Percentiles rank a stretch among this genome's conserved stretches.
Evolutionary conservation across 2,797 vertebrate genomes (phyloP).

Genomic region (Notoglanidium macrostoma): DNA sequence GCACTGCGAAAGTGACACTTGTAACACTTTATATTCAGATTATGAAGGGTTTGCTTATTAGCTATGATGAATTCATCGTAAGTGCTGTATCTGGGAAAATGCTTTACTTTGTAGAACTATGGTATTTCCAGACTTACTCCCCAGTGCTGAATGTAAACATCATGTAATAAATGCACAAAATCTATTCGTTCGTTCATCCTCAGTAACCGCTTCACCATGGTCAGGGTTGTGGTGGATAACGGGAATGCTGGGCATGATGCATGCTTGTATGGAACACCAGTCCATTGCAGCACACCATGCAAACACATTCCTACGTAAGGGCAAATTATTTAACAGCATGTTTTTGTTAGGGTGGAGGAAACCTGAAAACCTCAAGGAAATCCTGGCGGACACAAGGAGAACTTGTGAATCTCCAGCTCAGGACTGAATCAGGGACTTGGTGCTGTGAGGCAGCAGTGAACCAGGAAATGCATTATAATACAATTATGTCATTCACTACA

Average conservation of each 20-base stretch:
- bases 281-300: background rate
- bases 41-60: background rate
- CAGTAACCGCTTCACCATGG: background rate
- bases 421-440: background rate
- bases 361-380: background rate
- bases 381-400: background rate
- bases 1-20: background rate
- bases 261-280: background rate
- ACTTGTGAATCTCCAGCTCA: background rate
- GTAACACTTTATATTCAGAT: background rate
- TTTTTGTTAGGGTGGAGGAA: conserved; percentile 9
- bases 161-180: background rate
- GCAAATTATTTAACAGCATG: background rate
- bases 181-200: background rate
- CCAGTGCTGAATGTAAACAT: background rate
- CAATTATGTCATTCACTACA: background rate
- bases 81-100: background rate
- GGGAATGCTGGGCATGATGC: conserved; percentile 1
- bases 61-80: background rate
- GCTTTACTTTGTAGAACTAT: background rate
- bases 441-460: background rate
- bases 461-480: background rate
- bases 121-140: background rate
- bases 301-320: background rate
- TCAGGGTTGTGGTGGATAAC: background rate